Evolutionary conservation across 2,113 vertebrate species (phyloP).

Genomic region (Brienomyrus brachyistius): DNA sequence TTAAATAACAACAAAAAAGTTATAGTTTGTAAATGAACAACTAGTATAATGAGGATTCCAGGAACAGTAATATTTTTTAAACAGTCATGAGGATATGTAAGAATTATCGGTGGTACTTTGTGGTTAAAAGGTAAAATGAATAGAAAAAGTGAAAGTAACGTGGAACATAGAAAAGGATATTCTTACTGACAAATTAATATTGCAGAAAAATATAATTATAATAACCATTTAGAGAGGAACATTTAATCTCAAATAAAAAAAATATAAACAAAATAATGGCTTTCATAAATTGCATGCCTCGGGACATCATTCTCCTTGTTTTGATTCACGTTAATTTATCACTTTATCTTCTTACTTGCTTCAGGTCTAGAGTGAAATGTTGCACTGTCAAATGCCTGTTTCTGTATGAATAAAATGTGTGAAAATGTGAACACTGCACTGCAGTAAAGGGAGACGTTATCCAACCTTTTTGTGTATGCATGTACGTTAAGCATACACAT

Average conservation of each 20-base stretch:
- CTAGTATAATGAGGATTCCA: not conserved
- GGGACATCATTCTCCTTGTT: not conserved
- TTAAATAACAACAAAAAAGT: not conserved
- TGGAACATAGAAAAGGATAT: not conserved
- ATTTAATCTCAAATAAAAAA: not conserved
- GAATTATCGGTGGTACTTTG: not conserved
- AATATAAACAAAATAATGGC: not conserved
- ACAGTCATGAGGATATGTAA: not conserved
- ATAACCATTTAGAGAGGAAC: not conserved
- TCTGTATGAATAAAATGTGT: not conserved
- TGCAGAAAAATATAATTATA: not conserved
- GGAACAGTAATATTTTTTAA: not conserved
- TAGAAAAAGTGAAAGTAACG: not conserved
- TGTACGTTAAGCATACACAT: not conserved
- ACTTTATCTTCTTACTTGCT: not conserved
- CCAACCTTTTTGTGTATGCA: not conserved
- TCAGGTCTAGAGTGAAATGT: not conserved
- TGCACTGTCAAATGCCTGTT: not conserved
- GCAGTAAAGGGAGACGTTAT: not conserved
- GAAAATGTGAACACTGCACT: not conserved
- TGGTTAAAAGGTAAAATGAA: not conserved
- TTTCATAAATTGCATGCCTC: not conserved
- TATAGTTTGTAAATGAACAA: not conserved
- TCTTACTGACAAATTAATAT: not conserved
- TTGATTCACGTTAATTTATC: not conserved